Conservation (phyloP, 2,797 vertebrate species). For the Micrastur ruficollis region DNA sequence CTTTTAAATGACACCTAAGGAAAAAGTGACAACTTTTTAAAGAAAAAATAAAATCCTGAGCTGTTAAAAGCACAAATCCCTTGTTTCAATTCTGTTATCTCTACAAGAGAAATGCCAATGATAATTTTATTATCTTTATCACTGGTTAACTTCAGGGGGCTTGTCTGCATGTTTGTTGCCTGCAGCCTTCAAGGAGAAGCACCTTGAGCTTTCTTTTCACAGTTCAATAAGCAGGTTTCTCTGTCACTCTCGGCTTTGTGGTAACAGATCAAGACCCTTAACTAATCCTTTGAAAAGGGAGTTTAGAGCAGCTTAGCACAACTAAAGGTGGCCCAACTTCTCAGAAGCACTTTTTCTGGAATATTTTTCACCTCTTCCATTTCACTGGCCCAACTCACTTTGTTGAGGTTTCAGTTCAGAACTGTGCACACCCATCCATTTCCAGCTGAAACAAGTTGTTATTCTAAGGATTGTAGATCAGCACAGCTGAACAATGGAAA, state of each 20-base stretch:
- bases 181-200: background rate
- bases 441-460: conserved; percentile 13
- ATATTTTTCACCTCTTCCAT: background rate
- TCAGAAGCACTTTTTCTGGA: background rate
- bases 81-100: background rate
- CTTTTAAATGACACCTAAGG: background rate
- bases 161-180: background rate
- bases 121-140: background rate
- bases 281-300: background rate
- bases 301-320: background rate
- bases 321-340: background rate
- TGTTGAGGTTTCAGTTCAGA: background rate
- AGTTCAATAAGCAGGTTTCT: background rate
- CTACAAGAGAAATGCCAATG: background rate
- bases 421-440: background rate
- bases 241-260: background rate
- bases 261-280: background rate
- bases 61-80: background rate
- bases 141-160: background rate
- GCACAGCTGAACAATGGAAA: background rate
- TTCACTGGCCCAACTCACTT: background rate
- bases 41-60: background rate
- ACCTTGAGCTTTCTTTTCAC: background rate
- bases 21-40: background rate
- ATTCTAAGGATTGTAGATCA: background rate